A percentile compares a stretch with the other conserved stretches of the same genome.
These are phyloP conservation scores for Lophotis ruficrista DNA, from an alignment of 2,113 vertebrate species.

Conservation along the genomic window DNA sequence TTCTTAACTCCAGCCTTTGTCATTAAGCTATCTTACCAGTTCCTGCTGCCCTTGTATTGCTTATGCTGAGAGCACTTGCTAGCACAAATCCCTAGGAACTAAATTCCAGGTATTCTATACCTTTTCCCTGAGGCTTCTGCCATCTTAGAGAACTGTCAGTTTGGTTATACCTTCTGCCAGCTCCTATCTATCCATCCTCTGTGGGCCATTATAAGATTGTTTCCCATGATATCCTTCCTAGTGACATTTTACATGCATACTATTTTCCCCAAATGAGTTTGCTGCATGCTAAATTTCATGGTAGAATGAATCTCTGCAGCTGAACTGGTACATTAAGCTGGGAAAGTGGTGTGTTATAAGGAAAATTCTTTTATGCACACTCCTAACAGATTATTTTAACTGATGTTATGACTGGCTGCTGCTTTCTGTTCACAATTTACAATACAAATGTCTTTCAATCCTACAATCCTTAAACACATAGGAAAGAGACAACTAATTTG, in stretches of 20 bases:
- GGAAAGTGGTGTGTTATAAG: not conserved
- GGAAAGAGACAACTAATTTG: slow-evolving; percentile 1
- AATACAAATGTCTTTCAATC: not conserved
- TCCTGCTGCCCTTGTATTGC: not conserved
- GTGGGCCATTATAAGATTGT: not conserved
- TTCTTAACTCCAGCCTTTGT: not conserved
- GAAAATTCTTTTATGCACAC: not conserved
- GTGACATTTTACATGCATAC: not conserved
- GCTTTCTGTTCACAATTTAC: not conserved
- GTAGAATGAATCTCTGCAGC: not conserved
- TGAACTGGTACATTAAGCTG: not conserved
- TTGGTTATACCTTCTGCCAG: not conserved
- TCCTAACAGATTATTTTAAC: not conserved
- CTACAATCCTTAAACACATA: not conserved
- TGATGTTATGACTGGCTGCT: not conserved
- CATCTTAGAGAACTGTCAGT: not conserved
- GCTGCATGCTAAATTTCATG: not conserved
- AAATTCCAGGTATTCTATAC: not conserved
- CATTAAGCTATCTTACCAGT: not conserved
- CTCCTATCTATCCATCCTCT: not conserved
- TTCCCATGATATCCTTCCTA: not conserved
- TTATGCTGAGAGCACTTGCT: not conserved
- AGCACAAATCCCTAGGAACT: not conserved
- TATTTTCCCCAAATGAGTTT: not conserved
- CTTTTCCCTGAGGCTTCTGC: not conserved